These are phyloP conservation scores for Geopemphigus sp. DNA, from an alignment of 1,140 invertebrate species.

Conservation along the genomic window DNA sequence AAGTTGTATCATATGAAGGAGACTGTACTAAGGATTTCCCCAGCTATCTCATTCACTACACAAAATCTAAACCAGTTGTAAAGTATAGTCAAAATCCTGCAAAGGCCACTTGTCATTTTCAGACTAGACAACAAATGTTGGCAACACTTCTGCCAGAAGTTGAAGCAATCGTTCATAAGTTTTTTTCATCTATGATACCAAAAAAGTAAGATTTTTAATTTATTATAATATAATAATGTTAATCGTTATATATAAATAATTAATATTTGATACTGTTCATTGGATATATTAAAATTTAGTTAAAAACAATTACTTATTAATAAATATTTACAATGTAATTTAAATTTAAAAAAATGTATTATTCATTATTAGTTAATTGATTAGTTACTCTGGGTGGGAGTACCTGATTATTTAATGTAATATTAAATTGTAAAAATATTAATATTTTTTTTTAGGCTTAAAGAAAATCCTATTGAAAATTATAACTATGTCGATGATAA, in stretches of 20 bases:
- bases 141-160: conserved; percentile 51
- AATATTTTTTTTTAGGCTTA: conserved; percentile 18
- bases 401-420: neutral
- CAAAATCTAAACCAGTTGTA: conserved; percentile 50
- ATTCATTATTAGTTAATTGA: no score
- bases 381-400: no score
- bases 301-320: no score
- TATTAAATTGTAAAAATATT: neutral
- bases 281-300: no score
- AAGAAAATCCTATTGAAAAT: neutral
- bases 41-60: conserved; percentile 47
- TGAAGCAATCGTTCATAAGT: conserved; percentile 49
- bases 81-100: conserved; percentile 51
- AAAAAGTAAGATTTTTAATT: conserved; percentile 50
- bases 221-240: neutral
- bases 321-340: no score
- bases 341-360: no score
- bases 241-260: neutral
- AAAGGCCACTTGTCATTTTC: conserved; percentile 48
- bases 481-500: conserved; percentile 1
- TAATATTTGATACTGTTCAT: no score
- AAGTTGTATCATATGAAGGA: neutral
- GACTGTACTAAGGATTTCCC: conserved; percentile 50
- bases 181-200: conserved; percentile 49
- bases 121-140: conserved; percentile 50